phyloP scores from a whole-genome alignment of 1,140 invertebrate species.

The Trichonephila inaurata region DNA sequence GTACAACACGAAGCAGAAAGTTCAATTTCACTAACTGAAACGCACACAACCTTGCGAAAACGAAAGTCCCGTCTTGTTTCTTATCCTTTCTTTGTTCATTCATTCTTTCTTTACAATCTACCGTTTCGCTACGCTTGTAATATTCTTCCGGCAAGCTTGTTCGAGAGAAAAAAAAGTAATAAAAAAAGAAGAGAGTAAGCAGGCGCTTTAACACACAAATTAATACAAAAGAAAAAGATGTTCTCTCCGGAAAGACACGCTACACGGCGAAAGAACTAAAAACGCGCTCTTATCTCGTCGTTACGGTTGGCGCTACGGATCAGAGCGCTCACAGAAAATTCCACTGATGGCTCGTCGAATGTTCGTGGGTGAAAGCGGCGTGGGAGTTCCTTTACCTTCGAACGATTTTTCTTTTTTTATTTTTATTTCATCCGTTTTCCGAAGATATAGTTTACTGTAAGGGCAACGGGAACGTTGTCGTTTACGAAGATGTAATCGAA shows the following conservation, averaged over 20 bases:
- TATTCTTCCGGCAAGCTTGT: background rate
- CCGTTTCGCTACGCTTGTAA: slow-evolving; percentile 5
- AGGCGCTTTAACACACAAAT: background rate
- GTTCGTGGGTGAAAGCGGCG: background rate
- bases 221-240: background rate
- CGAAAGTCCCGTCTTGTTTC: background rate
- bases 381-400: slow-evolving; percentile 19
- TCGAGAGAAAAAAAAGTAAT: background rate
- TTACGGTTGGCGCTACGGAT: slow-evolving; percentile 21
- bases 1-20: background rate
- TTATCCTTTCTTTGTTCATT: background rate
- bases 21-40: background rate
- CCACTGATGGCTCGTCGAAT: background rate
- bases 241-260: background rate
- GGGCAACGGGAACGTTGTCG: background rate
- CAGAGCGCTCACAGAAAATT: background rate
- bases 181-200: background rate
- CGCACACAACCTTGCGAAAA: background rate
- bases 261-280: background rate
- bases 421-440: background rate
- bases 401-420: background rate
- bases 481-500: background rate
- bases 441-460: background rate
- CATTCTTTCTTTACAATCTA: background rate
- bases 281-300: background rate